phyloP scores from a whole-genome alignment of 2,888 invertebrate genomes.

The Graphium colonna region DNA sequence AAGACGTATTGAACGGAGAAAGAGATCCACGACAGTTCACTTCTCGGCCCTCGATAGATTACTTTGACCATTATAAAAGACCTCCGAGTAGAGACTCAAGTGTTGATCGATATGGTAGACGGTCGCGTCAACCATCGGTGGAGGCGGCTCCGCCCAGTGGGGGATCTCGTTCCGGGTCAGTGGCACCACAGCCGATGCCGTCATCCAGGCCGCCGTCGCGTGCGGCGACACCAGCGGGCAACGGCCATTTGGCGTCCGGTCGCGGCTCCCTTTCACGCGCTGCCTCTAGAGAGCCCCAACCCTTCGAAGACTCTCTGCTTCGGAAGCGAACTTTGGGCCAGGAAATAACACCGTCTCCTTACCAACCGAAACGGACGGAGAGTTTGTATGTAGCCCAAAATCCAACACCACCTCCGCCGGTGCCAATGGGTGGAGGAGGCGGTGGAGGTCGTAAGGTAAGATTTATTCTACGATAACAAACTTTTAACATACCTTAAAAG shows the following conservation, averaged over 20 bases:
- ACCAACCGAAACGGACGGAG: slow-evolving; percentile 94
- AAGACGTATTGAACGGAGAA: slow-evolving; percentile 56
- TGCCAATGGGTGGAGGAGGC: slow-evolving; percentile 56
- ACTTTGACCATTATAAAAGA: slow-evolving; percentile 96
- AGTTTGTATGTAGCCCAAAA: slow-evolving; percentile 86
- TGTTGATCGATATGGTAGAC: slow-evolving; percentile 89
- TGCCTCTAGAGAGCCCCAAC: slow-evolving; percentile 74
- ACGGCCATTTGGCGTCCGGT: slow-evolving; percentile 83
- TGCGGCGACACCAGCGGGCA: slow-evolving; percentile 79
- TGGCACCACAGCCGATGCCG: slow-evolving; percentile 87
- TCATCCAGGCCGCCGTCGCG: slow-evolving; percentile 82
- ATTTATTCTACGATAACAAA: slow-evolving; percentile 4
- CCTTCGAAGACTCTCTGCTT: slow-evolving; percentile 91
- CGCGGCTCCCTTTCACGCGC: slow-evolving; percentile 78
- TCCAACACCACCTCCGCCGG: slow-evolving; percentile 68
- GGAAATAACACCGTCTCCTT: slow-evolving; percentile 92
- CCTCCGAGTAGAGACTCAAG: slow-evolving; percentile 94
- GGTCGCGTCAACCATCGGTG: slow-evolving; percentile 89
- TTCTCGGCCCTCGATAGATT: slow-evolving; percentile 87
- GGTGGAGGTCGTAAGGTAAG: slow-evolving; percentile 68
- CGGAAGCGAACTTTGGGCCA: slow-evolving; percentile 91
- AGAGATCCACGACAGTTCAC: slow-evolving; percentile 61
- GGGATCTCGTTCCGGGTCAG: slow-evolving; percentile 84
- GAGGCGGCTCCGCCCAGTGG: slow-evolving; percentile 79
- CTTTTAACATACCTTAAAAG: no score